A percentile compares a stretch with the other conserved stretches of the same genome.
phyloP scores from a whole-genome alignment of 1,140 invertebrate species.

The Cotesia chilonis region DNA sequence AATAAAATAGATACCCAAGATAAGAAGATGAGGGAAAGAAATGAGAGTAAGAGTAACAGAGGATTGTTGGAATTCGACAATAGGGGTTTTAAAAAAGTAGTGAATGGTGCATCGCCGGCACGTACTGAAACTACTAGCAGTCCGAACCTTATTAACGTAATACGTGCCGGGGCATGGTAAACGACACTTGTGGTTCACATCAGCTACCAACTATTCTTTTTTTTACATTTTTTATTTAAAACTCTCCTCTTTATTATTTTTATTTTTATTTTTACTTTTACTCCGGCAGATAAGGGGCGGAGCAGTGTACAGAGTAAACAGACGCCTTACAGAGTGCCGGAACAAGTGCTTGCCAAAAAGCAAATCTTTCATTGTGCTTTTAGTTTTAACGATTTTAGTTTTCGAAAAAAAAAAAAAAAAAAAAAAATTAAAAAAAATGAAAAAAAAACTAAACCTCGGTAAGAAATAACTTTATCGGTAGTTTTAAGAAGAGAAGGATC shows the following conservation, averaged over 20 bases:
- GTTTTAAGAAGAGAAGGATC: no score
- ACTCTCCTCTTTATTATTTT: neutral
- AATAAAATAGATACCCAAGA: no score
- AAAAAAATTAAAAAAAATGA: neutral
- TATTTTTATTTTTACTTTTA: neutral
- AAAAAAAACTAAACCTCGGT: neutral
- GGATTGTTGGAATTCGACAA: constrained; percentile 30
- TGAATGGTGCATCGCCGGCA: constrained; percentile 27
- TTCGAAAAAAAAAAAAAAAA: neutral
- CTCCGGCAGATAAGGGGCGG: neutral
- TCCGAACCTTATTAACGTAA: constrained; percentile 39
- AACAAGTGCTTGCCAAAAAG: constrained; percentile 31
- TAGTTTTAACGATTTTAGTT: constrained; percentile 25
- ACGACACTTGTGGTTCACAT: constrained; percentile 34
- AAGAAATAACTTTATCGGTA: neutral
- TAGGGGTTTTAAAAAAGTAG: constrained; percentile 25
- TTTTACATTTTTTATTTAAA: constrained; percentile 10
- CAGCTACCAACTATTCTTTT: constrained; percentile 24
- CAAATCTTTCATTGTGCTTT: constrained; percentile 33
- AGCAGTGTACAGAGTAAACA: constrained; percentile 3
- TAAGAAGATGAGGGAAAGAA: constrained; percentile 4
- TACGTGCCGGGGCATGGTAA: constrained; percentile 37
- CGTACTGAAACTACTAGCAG: constrained; percentile 33
- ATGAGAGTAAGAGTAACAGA: neutral
- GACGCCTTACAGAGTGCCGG: constrained; percentile 27